A percentile compares a stretch with the other conserved stretches of the same genome.
phyloP scores from a whole-genome alignment of 37 sponge, comb jelly and placozoan species.

The Aplysina aerophoba region DNA sequence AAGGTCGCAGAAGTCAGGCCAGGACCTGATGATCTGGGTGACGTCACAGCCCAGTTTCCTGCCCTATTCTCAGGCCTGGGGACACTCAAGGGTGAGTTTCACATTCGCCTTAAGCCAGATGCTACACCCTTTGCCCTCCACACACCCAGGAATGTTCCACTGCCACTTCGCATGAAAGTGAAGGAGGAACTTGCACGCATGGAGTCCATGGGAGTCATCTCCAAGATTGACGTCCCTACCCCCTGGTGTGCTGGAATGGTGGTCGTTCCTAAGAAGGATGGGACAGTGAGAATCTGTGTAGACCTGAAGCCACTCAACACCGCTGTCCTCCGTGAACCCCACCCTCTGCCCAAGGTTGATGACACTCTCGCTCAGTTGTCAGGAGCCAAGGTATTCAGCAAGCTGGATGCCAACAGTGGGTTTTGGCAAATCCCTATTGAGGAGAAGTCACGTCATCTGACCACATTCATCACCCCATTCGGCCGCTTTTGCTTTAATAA shows the following conservation, averaged over 20 bases:
- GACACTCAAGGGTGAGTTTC: slow-evolving; percentile 25
- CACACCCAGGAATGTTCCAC: slow-evolving; percentile 41
- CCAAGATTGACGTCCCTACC: slow-evolving; percentile 34
- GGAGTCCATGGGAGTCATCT: slow-evolving; percentile 38
- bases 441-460: slow-evolving; percentile 17
- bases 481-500: slow-evolving; percentile 21
- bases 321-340: slow-evolving; percentile 36
- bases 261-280: slow-evolving; percentile 39
- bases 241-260: slow-evolving; percentile 51
- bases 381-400: slow-evolving; percentile 13
- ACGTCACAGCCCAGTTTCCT: not conserved
- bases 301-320: slow-evolving; percentile 45
- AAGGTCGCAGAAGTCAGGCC: not conserved
- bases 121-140: slow-evolving; percentile 29
- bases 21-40: not conserved
- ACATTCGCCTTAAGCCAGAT: slow-evolving; percentile 45
- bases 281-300: slow-evolving; percentile 44
- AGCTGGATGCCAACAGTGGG: slow-evolving; percentile 36
- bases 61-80: slow-evolving; percentile 35
- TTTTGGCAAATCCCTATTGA: slow-evolving; percentile 32
- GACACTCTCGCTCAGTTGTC: slow-evolving; percentile 4
- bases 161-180: too few relatives aligned
- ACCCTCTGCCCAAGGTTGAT: slow-evolving; percentile 37
- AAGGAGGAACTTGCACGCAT: too few relatives aligned
- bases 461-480: slow-evolving; percentile 45